Conservation (phyloP, 2,113 vertebrate genomes). For the Melanocharis versteri region DNA sequence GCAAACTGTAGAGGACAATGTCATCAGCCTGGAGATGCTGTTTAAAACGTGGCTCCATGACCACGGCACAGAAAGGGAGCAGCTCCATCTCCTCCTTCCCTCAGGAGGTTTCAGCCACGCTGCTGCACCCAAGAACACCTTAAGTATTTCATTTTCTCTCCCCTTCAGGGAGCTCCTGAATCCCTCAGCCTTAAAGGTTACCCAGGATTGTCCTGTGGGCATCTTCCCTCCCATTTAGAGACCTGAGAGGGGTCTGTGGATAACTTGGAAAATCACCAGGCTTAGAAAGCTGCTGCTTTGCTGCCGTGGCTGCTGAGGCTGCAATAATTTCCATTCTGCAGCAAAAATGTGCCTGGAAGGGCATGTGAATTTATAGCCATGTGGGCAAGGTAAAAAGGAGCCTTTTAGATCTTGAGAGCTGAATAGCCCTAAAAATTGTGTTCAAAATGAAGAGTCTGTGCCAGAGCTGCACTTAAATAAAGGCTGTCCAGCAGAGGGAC, state of each 20-base stretch:
- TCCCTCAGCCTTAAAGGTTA: background rate
- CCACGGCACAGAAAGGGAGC: slow-evolving; percentile 81
- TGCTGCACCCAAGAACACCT: background rate
- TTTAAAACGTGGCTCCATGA: slow-evolving; percentile 91
- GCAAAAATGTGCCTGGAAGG: background rate
- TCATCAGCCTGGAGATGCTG: slow-evolving; percentile 82
- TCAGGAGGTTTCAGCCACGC: background rate
- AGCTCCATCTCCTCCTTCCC: slow-evolving; percentile 88
- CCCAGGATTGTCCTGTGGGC: background rate
- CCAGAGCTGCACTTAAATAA: background rate
- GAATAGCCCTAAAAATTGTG: background rate
- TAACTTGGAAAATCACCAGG: background rate
- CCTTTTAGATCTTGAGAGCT: background rate
- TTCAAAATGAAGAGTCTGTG: background rate
- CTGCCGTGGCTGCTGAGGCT: background rate
- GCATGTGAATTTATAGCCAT: background rate
- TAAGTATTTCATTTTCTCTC: slow-evolving; percentile 51
- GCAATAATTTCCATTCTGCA: background rate
- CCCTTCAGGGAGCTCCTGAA: background rate
- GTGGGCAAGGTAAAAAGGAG: background rate
- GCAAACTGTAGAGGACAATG: slow-evolving; percentile 80
- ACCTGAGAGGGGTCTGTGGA: background rate
- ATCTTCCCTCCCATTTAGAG: background rate
- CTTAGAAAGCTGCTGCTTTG: background rate
- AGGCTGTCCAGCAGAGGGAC: background rate